Base-by-base conservation (phyloP, 2,888 invertebrate genomes). In the Fabriciana adippe region DNA sequence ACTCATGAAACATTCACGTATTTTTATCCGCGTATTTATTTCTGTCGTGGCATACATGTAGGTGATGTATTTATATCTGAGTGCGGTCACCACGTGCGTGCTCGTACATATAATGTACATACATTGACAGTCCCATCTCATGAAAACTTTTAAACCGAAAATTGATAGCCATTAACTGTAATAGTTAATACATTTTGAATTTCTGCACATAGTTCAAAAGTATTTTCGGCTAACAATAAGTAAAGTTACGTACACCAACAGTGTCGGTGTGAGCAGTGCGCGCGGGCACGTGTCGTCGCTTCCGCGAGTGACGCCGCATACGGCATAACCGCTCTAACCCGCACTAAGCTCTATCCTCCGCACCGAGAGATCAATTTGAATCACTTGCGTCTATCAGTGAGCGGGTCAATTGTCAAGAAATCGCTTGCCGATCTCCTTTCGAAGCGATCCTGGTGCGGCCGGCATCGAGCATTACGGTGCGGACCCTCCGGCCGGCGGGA, bases 401-500 rank as follows among this genome's bases (percentile, higher is more conserved):
- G 76, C 74, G 72, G 72, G 74, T 72, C 73, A 69, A 68, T 73
- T 68, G 70, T 62, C 73, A 69, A 70, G 67, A 70, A 57, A 68
- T 56, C 71, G 71, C 70, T 68, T 66, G 68, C 66, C 65, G 71
- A 68, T 74, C 72, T 75, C 73, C 75, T 73, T 68, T 71, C 70
- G 64, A 54, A 68, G 64, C 61, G 59, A 54, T 72, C 64, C 72
- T 69, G 72, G 55, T 60, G 60, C 67, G 47, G 59, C 63, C 61
- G 45, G 65, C 65, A 59, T 53, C 64, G 45, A 67, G 60, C 72
- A 79, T 73, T 73, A 71, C 73, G 73, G 79, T 75, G 71, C 74
- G 73, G 76, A 75, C 72, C 76, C 73, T 69, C 72, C 73, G 72
- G 74, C 74, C 70, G 74, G 75, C 72, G 74, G 72, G 74, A 77